These are phyloP conservation scores for Antheraea mylitta DNA, from an alignment of 1,140 invertebrate genomes.

Conservation along the genomic window DNA sequence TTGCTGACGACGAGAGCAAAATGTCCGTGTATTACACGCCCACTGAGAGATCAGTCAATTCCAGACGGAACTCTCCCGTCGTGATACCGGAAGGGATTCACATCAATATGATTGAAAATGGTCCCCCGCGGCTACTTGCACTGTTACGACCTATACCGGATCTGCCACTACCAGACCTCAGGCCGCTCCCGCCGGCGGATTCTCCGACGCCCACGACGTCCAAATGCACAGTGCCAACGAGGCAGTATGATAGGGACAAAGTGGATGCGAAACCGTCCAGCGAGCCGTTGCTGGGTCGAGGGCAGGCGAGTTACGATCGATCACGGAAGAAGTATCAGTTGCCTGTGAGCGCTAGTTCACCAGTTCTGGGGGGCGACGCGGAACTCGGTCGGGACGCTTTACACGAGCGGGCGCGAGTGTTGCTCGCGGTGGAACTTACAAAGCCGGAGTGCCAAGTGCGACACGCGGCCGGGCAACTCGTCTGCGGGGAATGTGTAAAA, in stretches of 20 bases:
- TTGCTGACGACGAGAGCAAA: slow-evolving; percentile 81
- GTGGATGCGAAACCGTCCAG: slow-evolving; percentile 61
- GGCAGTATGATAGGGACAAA: slow-evolving; percentile 18
- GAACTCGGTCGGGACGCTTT: slow-evolving; percentile 66
- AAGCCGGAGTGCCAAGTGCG: slow-evolving; percentile 41
- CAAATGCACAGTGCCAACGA: slow-evolving; percentile 18
- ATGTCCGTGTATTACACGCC: slow-evolving; percentile 90
- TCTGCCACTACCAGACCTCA: background rate
- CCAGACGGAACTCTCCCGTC: slow-evolving; percentile 61
- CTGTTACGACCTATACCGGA: slow-evolving; percentile 27
- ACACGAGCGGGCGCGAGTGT: slow-evolving; percentile 61
- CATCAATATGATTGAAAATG: slow-evolving; percentile 81
- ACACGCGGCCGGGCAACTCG: slow-evolving; percentile 40
- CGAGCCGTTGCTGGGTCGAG: slow-evolving; percentile 69
- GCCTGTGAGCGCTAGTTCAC: slow-evolving; percentile 74
- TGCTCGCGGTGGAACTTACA: slow-evolving; percentile 68
- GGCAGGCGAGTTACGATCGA: slow-evolving; percentile 32
- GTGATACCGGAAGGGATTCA: slow-evolving; percentile 77
- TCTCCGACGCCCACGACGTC: slow-evolving; percentile 36
- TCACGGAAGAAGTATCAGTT: slow-evolving; percentile 48
- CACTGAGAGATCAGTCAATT: slow-evolving; percentile 80
- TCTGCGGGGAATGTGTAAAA: slow-evolving; percentile 41
- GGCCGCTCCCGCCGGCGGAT: slow-evolving; percentile 23
- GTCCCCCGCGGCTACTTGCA: slow-evolving; percentile 65
- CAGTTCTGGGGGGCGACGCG: slow-evolving; percentile 60